Percentiles rank a stretch among this genome's conserved stretches.
Conservation (phyloP, 2,888 invertebrate genomes). For the Smittia aterrima region DNA sequence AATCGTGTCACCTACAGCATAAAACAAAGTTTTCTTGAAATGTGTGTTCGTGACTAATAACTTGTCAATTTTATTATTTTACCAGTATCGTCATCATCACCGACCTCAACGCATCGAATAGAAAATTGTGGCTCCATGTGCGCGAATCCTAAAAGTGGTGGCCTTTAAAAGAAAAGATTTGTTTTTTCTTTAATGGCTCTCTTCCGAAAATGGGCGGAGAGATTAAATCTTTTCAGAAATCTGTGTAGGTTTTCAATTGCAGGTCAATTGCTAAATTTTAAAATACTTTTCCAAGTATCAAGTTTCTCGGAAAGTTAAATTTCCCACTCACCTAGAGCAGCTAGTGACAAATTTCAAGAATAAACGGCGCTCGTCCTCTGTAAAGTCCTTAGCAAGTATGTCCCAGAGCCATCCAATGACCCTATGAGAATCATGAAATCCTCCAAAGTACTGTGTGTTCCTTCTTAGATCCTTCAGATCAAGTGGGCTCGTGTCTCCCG, state of each 20-base stretch:
- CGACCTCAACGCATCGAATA: slow-evolving; percentile 97
- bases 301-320: too few species aligned
- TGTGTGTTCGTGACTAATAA: slow-evolving; percentile 28
- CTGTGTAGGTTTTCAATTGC: neutral
- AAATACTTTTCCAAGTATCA: too few species aligned
- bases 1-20: slow-evolving; percentile 53
- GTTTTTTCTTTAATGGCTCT: neutral
- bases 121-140: slow-evolving; percentile 97
- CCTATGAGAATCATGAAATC: slow-evolving; percentile 96
- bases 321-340: slow-evolving; percentile 62
- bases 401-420: slow-evolving; percentile 99
- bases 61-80: slow-evolving; percentile 51
- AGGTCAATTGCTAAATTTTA: too few species aligned
- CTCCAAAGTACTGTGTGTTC: slow-evolving; percentile 98
- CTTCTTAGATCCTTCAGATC: slow-evolving; percentile 82
- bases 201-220: too few species aligned
- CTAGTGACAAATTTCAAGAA: slow-evolving; percentile 96
- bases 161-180: slow-evolving; percentile 58
- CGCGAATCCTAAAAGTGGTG: slow-evolving; percentile 92
- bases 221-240: too few species aligned
- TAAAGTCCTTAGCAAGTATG: slow-evolving; percentile 92
- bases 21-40: neutral
- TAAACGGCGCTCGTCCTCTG: slow-evolving; percentile 83
- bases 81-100: slow-evolving; percentile 93
- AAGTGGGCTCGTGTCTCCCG: slow-evolving; percentile 83